phyloP scores from a whole-genome alignment of 1,140 invertebrate species.

The Anagrus nilaparvatae region DNA sequence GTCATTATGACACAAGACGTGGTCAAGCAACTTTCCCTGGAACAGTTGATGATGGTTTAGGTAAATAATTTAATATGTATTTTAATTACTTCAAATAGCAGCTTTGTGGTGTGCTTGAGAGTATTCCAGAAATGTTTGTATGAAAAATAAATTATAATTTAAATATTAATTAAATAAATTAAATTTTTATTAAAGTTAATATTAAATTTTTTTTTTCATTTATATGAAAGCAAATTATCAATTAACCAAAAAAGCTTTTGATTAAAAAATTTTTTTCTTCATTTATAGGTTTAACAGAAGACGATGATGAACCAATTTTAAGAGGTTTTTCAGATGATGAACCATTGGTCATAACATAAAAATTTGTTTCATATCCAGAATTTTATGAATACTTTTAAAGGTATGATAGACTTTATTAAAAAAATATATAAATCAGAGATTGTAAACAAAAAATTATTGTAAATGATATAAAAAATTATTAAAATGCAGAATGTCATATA shows the following conservation, averaged over 20 bases:
- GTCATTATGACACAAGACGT: conserved; percentile 75
- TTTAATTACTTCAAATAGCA: background rate
- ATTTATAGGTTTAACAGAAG: conserved; percentile 52
- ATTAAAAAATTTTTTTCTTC: too few species aligned
- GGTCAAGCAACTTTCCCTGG: conserved; percentile 70
- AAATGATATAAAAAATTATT: too few species aligned
- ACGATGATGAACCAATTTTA: conserved; percentile 79
- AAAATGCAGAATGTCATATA: too few species aligned
- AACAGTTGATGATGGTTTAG: conserved; percentile 52
- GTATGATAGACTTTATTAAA: too few species aligned
- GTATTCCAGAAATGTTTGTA: background rate
- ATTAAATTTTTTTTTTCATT: too few species aligned
- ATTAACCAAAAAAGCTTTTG: too few species aligned
- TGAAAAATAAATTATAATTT: background rate
- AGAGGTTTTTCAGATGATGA: conserved; percentile 89
- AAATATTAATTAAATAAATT: too few species aligned
- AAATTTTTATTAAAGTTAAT: too few species aligned
- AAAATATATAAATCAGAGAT: too few species aligned
- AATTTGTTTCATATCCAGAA: too few species aligned
- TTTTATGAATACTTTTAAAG: too few species aligned
- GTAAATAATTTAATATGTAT: conserved; percentile 32
- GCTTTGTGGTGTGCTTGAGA: background rate
- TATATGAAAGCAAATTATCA: background rate
- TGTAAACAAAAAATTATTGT: too few species aligned
- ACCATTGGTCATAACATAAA: conserved; percentile 81